Evolutionary conservation across 2,888 invertebrate genomes (phyloP).

Genomic region (Uloborus plumipes): DNA sequence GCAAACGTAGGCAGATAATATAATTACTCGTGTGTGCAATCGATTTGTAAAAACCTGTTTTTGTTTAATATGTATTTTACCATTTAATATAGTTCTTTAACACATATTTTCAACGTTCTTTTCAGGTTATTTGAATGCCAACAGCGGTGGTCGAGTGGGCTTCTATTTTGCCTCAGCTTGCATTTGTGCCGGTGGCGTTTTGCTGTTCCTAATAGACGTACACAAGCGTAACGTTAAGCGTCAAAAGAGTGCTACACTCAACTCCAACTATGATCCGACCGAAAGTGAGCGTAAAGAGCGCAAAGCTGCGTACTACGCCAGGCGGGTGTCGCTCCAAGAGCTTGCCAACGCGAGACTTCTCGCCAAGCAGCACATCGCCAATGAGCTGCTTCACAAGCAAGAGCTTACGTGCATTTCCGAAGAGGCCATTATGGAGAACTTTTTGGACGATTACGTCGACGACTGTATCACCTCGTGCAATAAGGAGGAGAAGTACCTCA

Average conservation of each 20-base stretch:
- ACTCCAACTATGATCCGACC: conserved; percentile 31
- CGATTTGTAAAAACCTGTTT: too few species aligned
- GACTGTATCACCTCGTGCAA: conserved; percentile 69
- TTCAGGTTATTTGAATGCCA: conserved; percentile 84
- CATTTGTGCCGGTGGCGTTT: conserved; percentile 81
- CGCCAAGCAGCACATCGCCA: conserved; percentile 53
- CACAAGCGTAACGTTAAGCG: conserved; percentile 78
- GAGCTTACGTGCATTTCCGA: conserved; percentile 88
- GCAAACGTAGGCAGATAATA: too few species aligned
- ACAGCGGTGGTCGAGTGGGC: conserved; percentile 83
- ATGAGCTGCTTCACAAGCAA: conserved; percentile 52
- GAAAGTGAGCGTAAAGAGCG: conserved; percentile 32
- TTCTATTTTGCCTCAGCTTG: conserved; percentile 88
- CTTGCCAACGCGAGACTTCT: conserved; percentile 37
- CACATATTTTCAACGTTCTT: not conserved
- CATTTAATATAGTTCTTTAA: not conserved
- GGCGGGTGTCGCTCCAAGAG: conserved; percentile 51
- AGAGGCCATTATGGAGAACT: conserved; percentile 66
- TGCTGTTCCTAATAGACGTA: conserved; percentile 85
- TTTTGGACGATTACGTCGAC: conserved; percentile 65
- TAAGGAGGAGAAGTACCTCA: conserved; percentile 85
- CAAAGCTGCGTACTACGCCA: conserved; percentile 19
- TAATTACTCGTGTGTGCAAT: too few species aligned
- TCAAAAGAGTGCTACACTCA: conserved; percentile 68
- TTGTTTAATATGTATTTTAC: not conserved